A percentile compares a stretch with the other conserved stretches of the same genome.
Evolutionary conservation across 1,140 invertebrate species (phyloP).

Genomic region (Bombyx mandarina): DNA sequence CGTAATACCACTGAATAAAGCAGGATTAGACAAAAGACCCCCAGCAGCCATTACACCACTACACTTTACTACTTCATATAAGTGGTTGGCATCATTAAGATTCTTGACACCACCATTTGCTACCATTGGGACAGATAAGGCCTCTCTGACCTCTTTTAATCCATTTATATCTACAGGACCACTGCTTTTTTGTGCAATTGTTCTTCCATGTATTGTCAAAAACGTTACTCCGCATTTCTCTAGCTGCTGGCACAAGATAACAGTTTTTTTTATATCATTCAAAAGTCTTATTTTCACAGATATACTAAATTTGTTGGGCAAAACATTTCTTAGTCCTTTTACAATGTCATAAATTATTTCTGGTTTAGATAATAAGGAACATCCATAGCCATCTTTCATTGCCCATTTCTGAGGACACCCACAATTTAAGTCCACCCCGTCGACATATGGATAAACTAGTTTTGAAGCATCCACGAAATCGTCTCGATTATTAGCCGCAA

Average conservation of each 20-base stretch:
- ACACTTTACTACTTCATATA: conserved; percentile 80
- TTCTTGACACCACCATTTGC: conserved; percentile 92
- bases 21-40: conserved; percentile 92
- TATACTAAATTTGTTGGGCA: conserved; percentile 84
- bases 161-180: conserved; percentile 83
- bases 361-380: conserved; percentile 86
- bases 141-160: conserved; percentile 81
- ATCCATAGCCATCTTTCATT: conserved; percentile 91
- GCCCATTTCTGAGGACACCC: conserved; percentile 98
- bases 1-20: conserved; percentile 81
- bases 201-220: conserved; percentile 92
- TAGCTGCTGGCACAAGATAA: conserved; percentile 78
- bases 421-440: conserved; percentile 96
- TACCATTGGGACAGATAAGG: conserved; percentile 84
- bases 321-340: conserved; percentile 78
- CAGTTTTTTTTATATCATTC: conserved; percentile 61
- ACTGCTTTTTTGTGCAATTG: conserved; percentile 82
- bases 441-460: conserved; percentile 86
- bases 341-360: conserved; percentile 88
- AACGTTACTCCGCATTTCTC: conserved; percentile 91
- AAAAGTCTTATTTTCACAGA: conserved; percentile 93
- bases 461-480: conserved; percentile 90
- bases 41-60: conserved; percentile 91
- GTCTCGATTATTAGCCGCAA: conserved; percentile 88
- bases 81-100: conserved; percentile 77